Evolutionary conservation across 64 coral and sea anemone genomes (phyloP).

Genomic region (Stylophora pistillata): DNA sequence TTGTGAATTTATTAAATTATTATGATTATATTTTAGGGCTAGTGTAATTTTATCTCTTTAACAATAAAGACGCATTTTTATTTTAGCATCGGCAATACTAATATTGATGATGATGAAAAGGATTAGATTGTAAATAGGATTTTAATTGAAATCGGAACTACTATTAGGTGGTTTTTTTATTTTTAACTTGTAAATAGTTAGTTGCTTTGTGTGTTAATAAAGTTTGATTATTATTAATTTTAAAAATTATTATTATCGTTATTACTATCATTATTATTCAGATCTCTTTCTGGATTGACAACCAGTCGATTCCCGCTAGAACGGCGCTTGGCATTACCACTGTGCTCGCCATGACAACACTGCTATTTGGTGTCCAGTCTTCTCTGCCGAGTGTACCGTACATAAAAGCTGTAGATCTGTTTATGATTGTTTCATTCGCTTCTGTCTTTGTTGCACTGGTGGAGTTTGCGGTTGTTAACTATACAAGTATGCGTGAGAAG

Average conservation of each 20-base stretch:
- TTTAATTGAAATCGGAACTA: too few relatives aligned
- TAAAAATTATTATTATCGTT: too few relatives aligned
- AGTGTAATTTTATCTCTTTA: too few relatives aligned
- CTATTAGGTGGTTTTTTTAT: too few relatives aligned
- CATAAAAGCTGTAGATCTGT: conserved; percentile 64
- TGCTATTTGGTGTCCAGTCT: conserved; percentile 66
- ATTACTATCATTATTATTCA: background rate
- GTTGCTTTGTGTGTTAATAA: too few relatives aligned
- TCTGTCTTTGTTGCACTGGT: conserved; percentile 57
- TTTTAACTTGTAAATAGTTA: too few relatives aligned
- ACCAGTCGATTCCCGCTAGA: conserved; percentile 54
- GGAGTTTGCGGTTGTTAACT: conserved; percentile 64
- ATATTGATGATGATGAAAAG: background rate
- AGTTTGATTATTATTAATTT: too few relatives aligned
- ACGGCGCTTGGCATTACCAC: conserved; percentile 64
- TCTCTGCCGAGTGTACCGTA: conserved; percentile 55
- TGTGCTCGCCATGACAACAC: conserved; percentile 65
- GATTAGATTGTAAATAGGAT: too few relatives aligned
- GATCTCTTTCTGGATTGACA: conserved; percentile 64
- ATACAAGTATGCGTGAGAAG: conserved; percentile 40
- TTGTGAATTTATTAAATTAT: too few relatives aligned
- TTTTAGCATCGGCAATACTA: too few relatives aligned
- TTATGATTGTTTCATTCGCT: conserved; percentile 56
- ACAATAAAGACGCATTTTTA: too few relatives aligned
- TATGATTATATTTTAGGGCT: too few relatives aligned